Base-by-base conservation (phyloP, 1,140 invertebrate species). In the Neuroterus valhalla region DNA sequence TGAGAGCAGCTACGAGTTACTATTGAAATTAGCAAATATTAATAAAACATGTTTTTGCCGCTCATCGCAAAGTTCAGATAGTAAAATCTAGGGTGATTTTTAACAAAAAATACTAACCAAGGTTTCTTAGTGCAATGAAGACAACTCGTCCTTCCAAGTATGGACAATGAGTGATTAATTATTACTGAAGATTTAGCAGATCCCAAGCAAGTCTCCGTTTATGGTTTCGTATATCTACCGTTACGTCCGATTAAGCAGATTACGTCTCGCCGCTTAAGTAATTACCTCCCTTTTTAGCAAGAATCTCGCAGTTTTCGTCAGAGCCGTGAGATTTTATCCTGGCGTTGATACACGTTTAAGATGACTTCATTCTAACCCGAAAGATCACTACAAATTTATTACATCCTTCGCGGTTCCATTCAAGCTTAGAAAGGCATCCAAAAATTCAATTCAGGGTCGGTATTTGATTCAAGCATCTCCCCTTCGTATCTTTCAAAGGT, bases 331-430 rank as follows among this genome's bases (percentile, higher is more conserved):
- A 62, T 62, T 62, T 62, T 62, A 62, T 62, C 55, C 55, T 12
- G 31, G 23, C 55, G 21, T 31, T 62, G 55, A 62, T 62, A 62
- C 55, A 52, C 50, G 50, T 23, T 52, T 52, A 62, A 62, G 55
- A 62, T 62, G 55, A 62, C 55, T 62, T 62, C 55, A 62, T 62
- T 62, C 55, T 62, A 38, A 62, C 12, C 12, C 26, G 31, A 62
- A 62, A 23, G 26, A 38, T 62, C 26, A 26, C 23, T 26, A 62
- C n/a, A 62, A 62, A 62, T 62, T 62, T 62, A 62, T 62, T 26
- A 62, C 55, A 62, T 62, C 55, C 55, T 62, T 62, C 55, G 55
- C 55, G 55, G 55, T 15, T 62, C 55, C 55, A 62, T 62, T 62
- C 55, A 62, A 62, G 55, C 21, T 62, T n/a, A 62, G 23, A 62